Evolutionary conservation across 2,888 invertebrate species (phyloP), one percentile per base, ranked within the genome.

Genomic region (Tinea pellionella): DNA sequence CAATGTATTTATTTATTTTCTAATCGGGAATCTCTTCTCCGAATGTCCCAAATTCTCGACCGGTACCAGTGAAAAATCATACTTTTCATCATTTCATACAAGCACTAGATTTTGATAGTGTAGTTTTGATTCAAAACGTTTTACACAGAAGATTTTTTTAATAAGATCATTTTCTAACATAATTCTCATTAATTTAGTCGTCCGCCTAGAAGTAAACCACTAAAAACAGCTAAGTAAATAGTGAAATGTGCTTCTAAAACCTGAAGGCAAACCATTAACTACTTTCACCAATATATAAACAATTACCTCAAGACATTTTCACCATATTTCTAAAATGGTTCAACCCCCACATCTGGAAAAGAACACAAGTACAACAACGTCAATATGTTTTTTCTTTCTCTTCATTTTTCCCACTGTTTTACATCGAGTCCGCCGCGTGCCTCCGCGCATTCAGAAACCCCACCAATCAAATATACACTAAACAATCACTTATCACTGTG

Each of bases 301-400:
- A 87, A 86, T 87, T 87, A 87, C 87, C 87, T 87, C 87, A 84
- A 84, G 75, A 85, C 78, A 85, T 83, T 85, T 79, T 86, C 85
- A 81, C 86, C 85, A 86, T 73, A 83, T 82, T 83, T 80, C 80
- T 82, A 85, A 84, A 80, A 85, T 81, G 78, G 83, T 81, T 86
- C 84, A 86, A 86, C 80, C 85, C 82, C 87, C 86, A 85, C 74
- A 87, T 85, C 87, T 87, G 87, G 77, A 86, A 87, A 87, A 87
- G 86, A 86, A 86, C 86, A 86, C 87, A 87, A 87, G 86, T 87
- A 87, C 87, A 87, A 87, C 86, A 86, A 85, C 80, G 81, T 86
- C 80, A 87, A 85, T 85, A 86, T 74, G 57, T 60, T 61, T 61
- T 62, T n/a, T 67, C 61, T 67, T 66, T 68, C 62, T 66, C 70